Evolutionary conservation across 2,797 vertebrate genomes (phyloP).

Genomic region (Micromesistius poutassou): DNA sequence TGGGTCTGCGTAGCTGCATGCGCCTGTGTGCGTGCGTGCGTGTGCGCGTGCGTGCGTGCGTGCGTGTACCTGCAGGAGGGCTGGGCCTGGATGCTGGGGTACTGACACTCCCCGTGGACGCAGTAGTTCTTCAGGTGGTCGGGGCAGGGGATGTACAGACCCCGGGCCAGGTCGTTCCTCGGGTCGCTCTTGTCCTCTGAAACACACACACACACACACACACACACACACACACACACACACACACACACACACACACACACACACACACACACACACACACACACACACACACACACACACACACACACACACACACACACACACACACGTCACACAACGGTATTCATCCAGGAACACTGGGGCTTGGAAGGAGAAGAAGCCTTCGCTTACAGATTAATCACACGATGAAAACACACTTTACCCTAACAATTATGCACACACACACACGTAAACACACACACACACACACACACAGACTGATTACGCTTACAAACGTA

Average conservation of each 20-base stretch:
- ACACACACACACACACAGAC: background rate
- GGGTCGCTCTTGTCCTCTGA: constrained; percentile 64
- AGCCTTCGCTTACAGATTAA: background rate
- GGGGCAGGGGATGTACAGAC: constrained; percentile 91
- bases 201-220: constrained; percentile 12
- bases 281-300: constrained; percentile 18
- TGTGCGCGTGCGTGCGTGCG: constrained; percentile 26
- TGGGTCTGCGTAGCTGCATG: too few species aligned
- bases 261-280: constrained; percentile 8
- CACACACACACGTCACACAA: background rate
- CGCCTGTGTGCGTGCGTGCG: constrained; percentile 4
- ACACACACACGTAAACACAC: background rate
- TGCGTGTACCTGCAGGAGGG: constrained; percentile 91
- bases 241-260: constrained; percentile 23
- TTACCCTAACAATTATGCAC: background rate
- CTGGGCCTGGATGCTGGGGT: constrained; percentile 84
- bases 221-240: constrained; percentile 18
- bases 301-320: constrained; percentile 24
- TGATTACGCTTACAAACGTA: background rate
- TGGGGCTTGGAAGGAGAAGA: background rate
- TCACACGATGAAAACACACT: background rate
- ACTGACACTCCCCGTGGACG: constrained; percentile 95
- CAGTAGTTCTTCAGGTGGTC: constrained; percentile 94
- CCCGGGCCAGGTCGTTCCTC: constrained; percentile 82
- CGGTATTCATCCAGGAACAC: background rate